Percentiles rank a stretch among this genome's conserved stretches.
These are phyloP conservation scores for Junonia oenone DNA, from an alignment of 2,888 invertebrate species.

Conservation along the genomic window DNA sequence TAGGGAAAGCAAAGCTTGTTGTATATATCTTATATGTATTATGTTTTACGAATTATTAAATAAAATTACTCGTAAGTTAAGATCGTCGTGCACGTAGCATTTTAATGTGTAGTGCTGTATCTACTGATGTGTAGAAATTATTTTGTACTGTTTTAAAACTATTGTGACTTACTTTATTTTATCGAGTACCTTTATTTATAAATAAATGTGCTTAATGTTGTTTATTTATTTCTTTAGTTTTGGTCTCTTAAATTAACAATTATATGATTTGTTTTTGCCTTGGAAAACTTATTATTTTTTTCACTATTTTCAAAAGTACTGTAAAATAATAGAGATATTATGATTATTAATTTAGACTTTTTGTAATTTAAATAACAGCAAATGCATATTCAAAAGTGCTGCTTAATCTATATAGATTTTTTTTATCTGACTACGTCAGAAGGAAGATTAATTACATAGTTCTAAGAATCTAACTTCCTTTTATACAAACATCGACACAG, in stretches of 20 bases:
- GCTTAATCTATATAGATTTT: too few species aligned
- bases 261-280: background rate
- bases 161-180: conserved; percentile 22
- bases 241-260: background rate
- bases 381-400: too few species aligned
- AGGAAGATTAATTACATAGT: too few species aligned
- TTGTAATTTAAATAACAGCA: too few species aligned
- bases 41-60: background rate
- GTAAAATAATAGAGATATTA: too few species aligned
- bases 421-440: too few species aligned
- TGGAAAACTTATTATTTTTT: too few species aligned
- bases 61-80: background rate
- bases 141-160: conserved; percentile 20
- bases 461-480: too few species aligned
- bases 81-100: conserved; percentile 15
- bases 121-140: conserved; percentile 19
- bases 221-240: conserved; percentile 3
- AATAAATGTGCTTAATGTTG: conserved; percentile 31
- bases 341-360: too few species aligned
- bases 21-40: background rate
- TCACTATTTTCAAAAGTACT: too few species aligned
- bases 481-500: too few species aligned
- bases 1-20: background rate
- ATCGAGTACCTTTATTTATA: conserved; percentile 24
- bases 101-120: conserved; percentile 11